phyloP scores from a whole-genome alignment of 2,113 vertebrate genomes.

The Stigmatopora argus region DNA sequence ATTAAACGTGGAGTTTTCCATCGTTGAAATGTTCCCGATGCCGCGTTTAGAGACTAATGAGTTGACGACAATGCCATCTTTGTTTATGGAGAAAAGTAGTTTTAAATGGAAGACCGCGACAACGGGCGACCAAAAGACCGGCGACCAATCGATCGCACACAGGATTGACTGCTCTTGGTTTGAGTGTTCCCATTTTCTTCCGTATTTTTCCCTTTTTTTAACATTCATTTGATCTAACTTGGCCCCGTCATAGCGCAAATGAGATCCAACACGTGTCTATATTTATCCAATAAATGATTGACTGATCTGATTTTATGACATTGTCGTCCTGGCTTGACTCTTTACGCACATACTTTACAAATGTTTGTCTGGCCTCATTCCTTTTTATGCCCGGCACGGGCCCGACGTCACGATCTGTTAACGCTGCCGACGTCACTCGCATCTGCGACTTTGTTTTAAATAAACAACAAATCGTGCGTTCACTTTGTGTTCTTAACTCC shows the following conservation, averaged over 20 bases:
- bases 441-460: slow-evolving; percentile 12
- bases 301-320: not conserved
- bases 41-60: not conserved
- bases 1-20: not conserved
- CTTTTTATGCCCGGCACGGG: slow-evolving; percentile 28
- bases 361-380: slow-evolving; percentile 18
- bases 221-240: not conserved
- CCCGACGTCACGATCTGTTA: slow-evolving; percentile 33
- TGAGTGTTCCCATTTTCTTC: too few relatives aligned
- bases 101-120: too few relatives aligned
- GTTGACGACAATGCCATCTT: not conserved
- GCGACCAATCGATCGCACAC: too few relatives aligned
- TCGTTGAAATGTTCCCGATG: not conserved
- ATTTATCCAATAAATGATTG: not conserved
- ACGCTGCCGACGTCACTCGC: slow-evolving; percentile 22
- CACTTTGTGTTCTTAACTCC: slow-evolving; percentile 13
- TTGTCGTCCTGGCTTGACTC: not conserved
- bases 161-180: too few relatives aligned
- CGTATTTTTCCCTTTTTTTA: not conserved
- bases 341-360: slow-evolving; percentile 18
- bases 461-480: not conserved
- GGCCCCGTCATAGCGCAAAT: not conserved
- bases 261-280: slow-evolving; percentile 1
- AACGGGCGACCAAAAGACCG: too few relatives aligned
- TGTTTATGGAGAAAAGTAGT: not conserved